Base-by-base conservation (phyloP, 2,888 invertebrate genomes). In the Hydroisotoma schaefferi region DNA sequence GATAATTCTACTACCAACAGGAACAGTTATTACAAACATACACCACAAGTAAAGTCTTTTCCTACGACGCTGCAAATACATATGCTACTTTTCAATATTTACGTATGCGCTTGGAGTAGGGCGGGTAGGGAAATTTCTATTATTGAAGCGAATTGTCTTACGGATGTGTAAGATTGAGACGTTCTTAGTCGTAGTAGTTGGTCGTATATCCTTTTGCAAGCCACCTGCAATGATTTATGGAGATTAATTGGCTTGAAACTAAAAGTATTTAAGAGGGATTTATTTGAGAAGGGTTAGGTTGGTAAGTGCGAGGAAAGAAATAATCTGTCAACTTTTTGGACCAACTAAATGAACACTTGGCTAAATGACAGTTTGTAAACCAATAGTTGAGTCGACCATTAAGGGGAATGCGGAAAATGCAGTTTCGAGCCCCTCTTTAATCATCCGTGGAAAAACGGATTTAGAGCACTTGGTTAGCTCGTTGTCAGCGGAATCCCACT, bases 401-500 rank as follows among this genome's bases (percentile, higher is more conserved):
- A 63, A 63, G 59, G 59, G 59, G 59, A 53, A 63, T 63, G 56
- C 59, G 55, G 55, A 59, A 59, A 63, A 63, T 63, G 59, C 46
- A 26, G 38, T 29, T 28, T 33, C 18, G 43, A 40, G 20, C 15
- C n/a, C 40, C 4, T 40, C 40, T 40, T 40, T 4, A 40, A 15
- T 20, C 8, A 40, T 40, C 8, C 40, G 20, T 40, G 40, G 40
- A 20, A 40, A 40, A 20, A 20, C 15, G 5, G 40, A 40, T 20
- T 33, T 33, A 6, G 33, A 33, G 33, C 15, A 33, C 8, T 40
- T 40, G 8, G n/a, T 20, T 40, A 15, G 20, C 20, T 20, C 40
- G 40, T 40, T 40, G 40, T 15, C 40, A 40, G 40, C 40, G 15
- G 20, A 18, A 8, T 8, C 33, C 15, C 33, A 10, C 8, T 15